Evolutionary conservation across 2,113 vertebrate species (phyloP).

Genomic region (Hepsetus odoe): DNA sequence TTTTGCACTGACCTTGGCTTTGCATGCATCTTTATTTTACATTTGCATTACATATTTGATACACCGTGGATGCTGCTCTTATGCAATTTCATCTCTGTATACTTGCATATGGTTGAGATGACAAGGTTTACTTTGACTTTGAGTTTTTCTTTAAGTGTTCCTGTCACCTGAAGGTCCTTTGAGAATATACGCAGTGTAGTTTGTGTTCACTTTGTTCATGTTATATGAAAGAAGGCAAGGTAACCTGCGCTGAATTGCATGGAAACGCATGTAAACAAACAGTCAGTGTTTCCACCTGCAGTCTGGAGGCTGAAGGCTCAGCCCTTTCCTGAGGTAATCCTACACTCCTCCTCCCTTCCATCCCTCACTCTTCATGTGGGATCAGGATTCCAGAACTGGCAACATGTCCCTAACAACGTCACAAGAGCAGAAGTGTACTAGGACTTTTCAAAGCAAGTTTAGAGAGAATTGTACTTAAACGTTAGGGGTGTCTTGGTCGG

Average conservation of each 20-base stretch:
- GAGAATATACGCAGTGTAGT: background rate
- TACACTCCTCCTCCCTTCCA: constrained; percentile 56
- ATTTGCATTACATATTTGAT: too few species aligned
- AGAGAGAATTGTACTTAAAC: background rate
- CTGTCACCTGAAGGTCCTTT: background rate
- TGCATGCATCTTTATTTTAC: too few species aligned
- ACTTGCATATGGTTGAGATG: too few species aligned
- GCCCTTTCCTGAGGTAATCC: constrained; percentile 53
- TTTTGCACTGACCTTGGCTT: too few species aligned
- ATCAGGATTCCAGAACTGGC: constrained; percentile 17
- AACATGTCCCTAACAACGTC: constrained; percentile 3
- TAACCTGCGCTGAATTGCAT: constrained; percentile 54
- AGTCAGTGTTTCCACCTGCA: constrained; percentile 52
- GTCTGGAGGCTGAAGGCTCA: constrained; percentile 22
- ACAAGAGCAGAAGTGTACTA: background rate
- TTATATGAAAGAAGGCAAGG: constrained; percentile 1
- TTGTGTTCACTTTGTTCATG: background rate
- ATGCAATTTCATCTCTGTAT: too few species aligned
- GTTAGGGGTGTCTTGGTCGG: constrained; percentile 11
- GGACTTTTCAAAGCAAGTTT: background rate
- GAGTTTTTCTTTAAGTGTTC: background rate
- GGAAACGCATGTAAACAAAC: constrained; percentile 33
- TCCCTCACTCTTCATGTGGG: constrained; percentile 40
- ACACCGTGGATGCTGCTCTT: too few species aligned
- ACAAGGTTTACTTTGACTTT: too few species aligned